These are phyloP conservation scores for Myotis pilosus DNA, from an alignment of 2,797 vertebrate species.

Conservation along the genomic window DNA sequence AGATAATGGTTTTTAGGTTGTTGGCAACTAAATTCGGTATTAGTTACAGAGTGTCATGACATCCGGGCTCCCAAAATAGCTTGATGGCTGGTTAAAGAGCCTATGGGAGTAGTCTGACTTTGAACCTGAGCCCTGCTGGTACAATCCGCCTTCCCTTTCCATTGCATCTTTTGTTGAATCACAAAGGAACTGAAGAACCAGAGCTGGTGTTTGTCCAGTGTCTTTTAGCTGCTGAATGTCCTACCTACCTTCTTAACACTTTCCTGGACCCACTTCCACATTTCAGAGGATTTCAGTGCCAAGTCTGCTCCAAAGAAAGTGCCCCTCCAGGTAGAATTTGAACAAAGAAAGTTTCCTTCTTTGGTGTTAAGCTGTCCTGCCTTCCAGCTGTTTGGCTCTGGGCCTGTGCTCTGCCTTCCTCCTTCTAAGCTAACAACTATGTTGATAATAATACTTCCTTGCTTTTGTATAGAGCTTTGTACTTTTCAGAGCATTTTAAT, in stretches of 20 bases:
- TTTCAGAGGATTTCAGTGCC: slow-evolving; percentile 46
- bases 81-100: slow-evolving; percentile 31
- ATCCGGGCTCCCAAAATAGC: slow-evolving; percentile 48
- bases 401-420: slow-evolving; percentile 26
- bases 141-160: neutral
- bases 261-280: slow-evolving; percentile 36
- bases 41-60: neutral
- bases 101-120: slow-evolving; percentile 26
- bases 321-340: slow-evolving; percentile 42
- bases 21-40: slow-evolving; percentile 29
- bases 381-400: slow-evolving; percentile 62
- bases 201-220: neutral
- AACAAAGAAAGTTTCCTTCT: slow-evolving; percentile 69
- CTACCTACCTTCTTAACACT: slow-evolving; percentile 14
- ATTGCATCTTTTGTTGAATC: slow-evolving; percentile 32
- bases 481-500: slow-evolving; percentile 36
- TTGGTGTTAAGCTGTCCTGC: slow-evolving; percentile 52
- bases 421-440: slow-evolving; percentile 41
- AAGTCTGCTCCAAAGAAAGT: slow-evolving; percentile 53
- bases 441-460: slow-evolving; percentile 45
- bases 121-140: slow-evolving; percentile 45
- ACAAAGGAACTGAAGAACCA: slow-evolving; percentile 28
- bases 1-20: slow-evolving; percentile 2
- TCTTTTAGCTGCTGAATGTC: slow-evolving; percentile 35
- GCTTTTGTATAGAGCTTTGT: slow-evolving; percentile 56